Base-by-base conservation (phyloP, 2,888 invertebrate species). In the Rhopalosiphum nymphaeae region DNA sequence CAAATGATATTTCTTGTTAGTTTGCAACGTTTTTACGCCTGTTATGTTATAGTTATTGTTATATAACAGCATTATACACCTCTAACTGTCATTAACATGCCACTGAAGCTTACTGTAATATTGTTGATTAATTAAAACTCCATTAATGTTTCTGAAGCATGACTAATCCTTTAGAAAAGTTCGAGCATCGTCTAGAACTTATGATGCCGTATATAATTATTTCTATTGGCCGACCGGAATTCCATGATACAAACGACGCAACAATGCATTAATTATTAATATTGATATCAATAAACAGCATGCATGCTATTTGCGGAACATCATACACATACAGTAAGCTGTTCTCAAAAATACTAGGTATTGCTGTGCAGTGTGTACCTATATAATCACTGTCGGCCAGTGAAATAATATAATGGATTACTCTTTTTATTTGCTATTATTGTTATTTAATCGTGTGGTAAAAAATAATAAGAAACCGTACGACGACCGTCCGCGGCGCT, bases 111-210 rank as follows among this genome's bases (percentile, higher is more conserved):
- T 26, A 89, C 42, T 13, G 56, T 89, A 42, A 36, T 89, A 89
- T 89, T 89, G 42, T 56, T 89, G 25, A 89, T 89, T 89, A 88
- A 89, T 57, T 57, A 36, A 42, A 53, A 53, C 36, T 36, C 36
- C 10, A 56, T 36, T 88, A 42, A 53, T 53, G 89, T 89, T 89
- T 89, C 42, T 57, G 57, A 44, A 89, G 56, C 42, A 11, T n/a
- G 53, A 36, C 88, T 88, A 56, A 88, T 88, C 36, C 36, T 36
- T 36, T 53, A 4, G 88, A 88, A 57, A 44, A 89, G 89, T 89
- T 57, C 16, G 13, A 42, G 16, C 89, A 57, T 88, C 57, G 57
- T 88, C 88, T 53, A 42, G 36, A 78, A 78, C 78, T 78, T 78
- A 78, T 21, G 21, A 78, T 36, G 36, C 36, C 36, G 78, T 36